A percentile compares a stretch with the other conserved stretches of the same genome.
phyloP scores from a whole-genome alignment of 2,797 vertebrate species.

The Typhlichthys subterraneus region DNA sequence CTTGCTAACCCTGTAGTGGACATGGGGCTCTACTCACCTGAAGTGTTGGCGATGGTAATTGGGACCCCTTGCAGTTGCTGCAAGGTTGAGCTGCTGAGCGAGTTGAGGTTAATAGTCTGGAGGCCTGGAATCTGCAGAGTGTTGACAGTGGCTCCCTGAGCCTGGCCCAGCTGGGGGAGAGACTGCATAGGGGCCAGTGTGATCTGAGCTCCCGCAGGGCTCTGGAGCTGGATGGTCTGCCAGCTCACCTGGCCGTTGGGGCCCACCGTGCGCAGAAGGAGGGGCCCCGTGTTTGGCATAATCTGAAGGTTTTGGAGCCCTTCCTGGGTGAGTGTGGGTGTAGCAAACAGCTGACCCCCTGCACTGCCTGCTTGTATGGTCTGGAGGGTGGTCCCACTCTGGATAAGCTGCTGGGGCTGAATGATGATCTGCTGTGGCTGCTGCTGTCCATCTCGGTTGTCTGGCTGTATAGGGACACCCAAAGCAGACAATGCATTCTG shows the following conservation, averaged over 20 bases:
- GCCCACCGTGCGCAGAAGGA: constrained; percentile 91
- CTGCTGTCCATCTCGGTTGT: constrained; percentile 75
- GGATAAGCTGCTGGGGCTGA: constrained; percentile 91
- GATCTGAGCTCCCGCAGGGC: constrained; percentile 89
- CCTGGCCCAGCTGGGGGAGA: constrained; percentile 81
- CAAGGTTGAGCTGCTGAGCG: constrained; percentile 88
- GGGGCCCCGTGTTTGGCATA: constrained; percentile 88
- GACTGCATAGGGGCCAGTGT: constrained; percentile 88
- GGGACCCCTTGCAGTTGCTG: constrained; percentile 93
- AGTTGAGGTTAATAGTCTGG: constrained; percentile 97
- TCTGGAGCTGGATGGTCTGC: constrained; percentile 96
- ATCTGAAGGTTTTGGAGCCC: constrained; percentile 90
- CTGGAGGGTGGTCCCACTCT: constrained; percentile 85
- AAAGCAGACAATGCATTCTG: constrained; percentile 54
- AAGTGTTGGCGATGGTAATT: constrained; percentile 83
- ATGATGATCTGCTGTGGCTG: constrained; percentile 92
- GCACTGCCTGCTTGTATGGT: constrained; percentile 86
- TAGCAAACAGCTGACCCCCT: constrained; percentile 87
- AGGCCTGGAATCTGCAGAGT: constrained; percentile 92
- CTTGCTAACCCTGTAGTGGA: neutral
- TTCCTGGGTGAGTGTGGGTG: constrained; percentile 91
- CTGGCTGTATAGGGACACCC: constrained; percentile 69
- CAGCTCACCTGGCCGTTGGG: constrained; percentile 95
- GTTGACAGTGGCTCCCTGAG: constrained; percentile 82
- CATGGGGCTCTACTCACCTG: constrained; percentile 76